Conservation (phyloP, 2,113 vertebrate species). For the Cyprinus carpio region DNA sequence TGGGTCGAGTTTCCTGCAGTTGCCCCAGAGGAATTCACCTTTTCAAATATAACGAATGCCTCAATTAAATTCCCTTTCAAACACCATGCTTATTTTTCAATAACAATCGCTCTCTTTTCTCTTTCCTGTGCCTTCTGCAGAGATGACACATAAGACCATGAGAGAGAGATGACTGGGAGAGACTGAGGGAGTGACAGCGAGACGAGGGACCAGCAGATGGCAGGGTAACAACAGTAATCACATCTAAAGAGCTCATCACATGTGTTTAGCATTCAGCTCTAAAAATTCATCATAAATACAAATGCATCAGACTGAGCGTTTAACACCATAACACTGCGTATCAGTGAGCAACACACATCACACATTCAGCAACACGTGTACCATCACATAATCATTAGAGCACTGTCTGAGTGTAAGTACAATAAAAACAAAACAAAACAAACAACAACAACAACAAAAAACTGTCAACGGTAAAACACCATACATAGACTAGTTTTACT, state of each 20-base stretch:
- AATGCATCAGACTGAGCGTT: neutral
- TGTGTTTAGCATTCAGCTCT: neutral
- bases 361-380: neutral
- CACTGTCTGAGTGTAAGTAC: neutral
- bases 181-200: constrained; percentile 26
- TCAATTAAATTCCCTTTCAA: constrained; percentile 81
- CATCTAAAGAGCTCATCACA: constrained; percentile 28
- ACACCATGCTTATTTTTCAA: constrained; percentile 74
- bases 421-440: neutral
- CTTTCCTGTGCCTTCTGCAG: constrained; percentile 35
- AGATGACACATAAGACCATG: constrained; percentile 25
- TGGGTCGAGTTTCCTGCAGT: constrained; percentile 66
- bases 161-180: constrained; percentile 8
- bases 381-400: too few relatives aligned
- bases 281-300: neutral
- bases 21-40: constrained; percentile 72
- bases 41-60: constrained; percentile 81
- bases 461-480: neutral
- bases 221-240: constrained; percentile 85
- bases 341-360: neutral
- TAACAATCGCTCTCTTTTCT: constrained; percentile 63
- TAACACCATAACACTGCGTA: neutral
- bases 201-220: constrained; percentile 85
- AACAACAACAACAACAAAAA: too few relatives aligned
- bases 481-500: neutral